Evolutionary conservation across 1,140 invertebrate species (phyloP).

Genomic region (Danaus melanippus): DNA sequence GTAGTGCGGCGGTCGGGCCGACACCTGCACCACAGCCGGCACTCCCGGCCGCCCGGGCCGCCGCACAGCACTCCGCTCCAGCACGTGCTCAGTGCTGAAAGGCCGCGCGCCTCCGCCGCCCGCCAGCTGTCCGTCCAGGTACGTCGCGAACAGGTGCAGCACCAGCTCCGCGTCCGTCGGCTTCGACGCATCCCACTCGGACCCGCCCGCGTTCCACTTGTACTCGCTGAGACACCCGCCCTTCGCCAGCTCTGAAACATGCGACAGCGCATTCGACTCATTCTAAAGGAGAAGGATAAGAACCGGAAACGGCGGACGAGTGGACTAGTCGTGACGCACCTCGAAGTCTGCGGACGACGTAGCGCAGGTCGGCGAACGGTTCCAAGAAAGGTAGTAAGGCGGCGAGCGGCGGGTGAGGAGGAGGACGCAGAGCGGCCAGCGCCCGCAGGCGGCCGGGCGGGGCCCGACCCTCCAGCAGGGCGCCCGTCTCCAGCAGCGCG

Average conservation of each 20-base stretch:
- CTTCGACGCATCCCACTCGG: constrained; percentile 79
- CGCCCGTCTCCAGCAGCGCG: constrained; percentile 19
- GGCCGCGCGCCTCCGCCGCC: constrained; percentile 19
- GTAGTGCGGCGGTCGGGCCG: constrained; percentile 82
- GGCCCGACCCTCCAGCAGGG: constrained; percentile 21
- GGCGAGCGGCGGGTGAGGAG: constrained; percentile 8
- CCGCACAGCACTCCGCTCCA: constrained; percentile 17
- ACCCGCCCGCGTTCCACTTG: constrained; percentile 82
- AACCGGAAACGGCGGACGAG: too few relatives aligned
- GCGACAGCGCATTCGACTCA: not conserved
- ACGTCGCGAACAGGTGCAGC: constrained; percentile 84
- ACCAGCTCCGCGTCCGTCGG: constrained; percentile 84
- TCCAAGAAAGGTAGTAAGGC: constrained; percentile 58
- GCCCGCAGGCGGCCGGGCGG: constrained; percentile 20
- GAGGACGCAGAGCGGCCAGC: constrained; percentile 13
- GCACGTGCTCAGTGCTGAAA: constrained; percentile 26
- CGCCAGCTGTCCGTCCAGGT: constrained; percentile 74
- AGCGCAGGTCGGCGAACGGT: constrained; percentile 79
- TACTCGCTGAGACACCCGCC: constrained; percentile 86
- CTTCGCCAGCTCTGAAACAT: constrained; percentile 74
- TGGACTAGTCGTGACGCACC: constrained; percentile 11
- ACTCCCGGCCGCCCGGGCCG: constrained; percentile 18
- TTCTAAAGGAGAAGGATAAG: too few relatives aligned
- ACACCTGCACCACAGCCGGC: constrained; percentile 28
- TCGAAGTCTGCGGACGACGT: constrained; percentile 76